Conservation (phyloP, 2,797 vertebrate genomes). For the Oceanodroma leucorhoa region DNA sequence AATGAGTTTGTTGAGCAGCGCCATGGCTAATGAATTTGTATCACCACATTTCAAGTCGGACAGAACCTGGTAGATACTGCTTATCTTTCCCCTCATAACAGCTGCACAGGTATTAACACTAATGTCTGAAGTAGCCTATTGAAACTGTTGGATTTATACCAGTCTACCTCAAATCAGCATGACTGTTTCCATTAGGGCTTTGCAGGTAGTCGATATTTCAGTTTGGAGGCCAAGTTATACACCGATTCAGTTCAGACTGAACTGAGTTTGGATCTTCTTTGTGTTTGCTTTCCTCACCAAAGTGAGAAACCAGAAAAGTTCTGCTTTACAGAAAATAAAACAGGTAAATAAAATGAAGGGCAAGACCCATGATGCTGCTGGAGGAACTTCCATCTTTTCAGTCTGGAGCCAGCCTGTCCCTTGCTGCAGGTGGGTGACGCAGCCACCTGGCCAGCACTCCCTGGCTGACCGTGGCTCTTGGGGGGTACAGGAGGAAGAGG, state of each 20-base stretch:
- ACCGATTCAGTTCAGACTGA: neutral
- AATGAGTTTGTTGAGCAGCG: neutral
- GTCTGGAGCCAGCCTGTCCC: neutral
- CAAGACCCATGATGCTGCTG: neutral
- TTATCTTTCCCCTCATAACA: neutral
- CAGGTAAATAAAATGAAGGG: neutral
- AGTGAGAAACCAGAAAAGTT: neutral
- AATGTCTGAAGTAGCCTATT: neutral
- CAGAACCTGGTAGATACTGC: neutral
- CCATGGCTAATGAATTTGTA: neutral
- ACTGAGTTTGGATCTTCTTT: neutral
- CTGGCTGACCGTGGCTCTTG: rapidly evolving
- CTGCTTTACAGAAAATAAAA: neutral
- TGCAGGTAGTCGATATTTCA: neutral
- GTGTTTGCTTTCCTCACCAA: neutral
- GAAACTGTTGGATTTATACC: neutral
- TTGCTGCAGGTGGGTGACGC: rapidly evolving
- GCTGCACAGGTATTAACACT: neutral
- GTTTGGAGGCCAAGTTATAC: neutral
- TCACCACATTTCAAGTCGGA: neutral
- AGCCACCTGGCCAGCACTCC: neutral
- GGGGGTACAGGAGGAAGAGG: rapidly evolving
- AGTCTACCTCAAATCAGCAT: neutral
- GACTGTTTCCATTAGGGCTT: neutral
- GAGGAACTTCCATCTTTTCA: neutral